Conservation (phyloP, 1,140 invertebrate species). For the Xylocopa sonorina region DNA sequence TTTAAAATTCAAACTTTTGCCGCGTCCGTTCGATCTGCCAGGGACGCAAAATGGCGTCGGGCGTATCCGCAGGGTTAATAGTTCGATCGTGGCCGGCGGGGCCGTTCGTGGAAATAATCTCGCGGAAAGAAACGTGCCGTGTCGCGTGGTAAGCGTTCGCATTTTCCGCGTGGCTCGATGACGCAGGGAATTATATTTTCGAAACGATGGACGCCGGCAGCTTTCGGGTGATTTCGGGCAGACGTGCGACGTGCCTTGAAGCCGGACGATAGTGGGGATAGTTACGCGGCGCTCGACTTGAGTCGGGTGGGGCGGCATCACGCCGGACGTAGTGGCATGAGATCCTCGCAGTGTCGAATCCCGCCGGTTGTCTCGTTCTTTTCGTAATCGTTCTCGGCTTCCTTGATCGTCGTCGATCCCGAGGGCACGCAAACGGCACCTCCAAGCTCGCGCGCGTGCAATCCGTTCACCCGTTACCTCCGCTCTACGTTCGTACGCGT, state of each 20-base stretch:
- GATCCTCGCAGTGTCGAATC: conserved; percentile 63
- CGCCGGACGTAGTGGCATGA: conserved; percentile 47
- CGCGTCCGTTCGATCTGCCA: no score
- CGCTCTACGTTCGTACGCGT: background rate
- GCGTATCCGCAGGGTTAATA: no score
- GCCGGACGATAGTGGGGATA: background rate
- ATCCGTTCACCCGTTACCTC: background rate
- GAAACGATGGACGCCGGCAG: conserved; percentile 17
- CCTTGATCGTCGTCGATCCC: background rate
- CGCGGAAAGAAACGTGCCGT: background rate
- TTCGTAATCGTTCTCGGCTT: conserved; percentile 25
- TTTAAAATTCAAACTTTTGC: no score
- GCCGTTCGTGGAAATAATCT: background rate
- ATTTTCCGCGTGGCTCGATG: conserved; percentile 26
- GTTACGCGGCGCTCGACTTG: conserved; percentile 53
- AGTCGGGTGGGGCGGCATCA: conserved; percentile 58
- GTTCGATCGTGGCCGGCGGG: no score
- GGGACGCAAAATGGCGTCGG: no score
- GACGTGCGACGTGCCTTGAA: conserved; percentile 18
- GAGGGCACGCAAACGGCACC: background rate
- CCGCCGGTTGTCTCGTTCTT: conserved; percentile 57
- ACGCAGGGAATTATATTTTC: conserved; percentile 10
- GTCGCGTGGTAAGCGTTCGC: background rate
- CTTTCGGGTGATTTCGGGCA: conserved; percentile 59
- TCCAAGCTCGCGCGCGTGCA: background rate